Percentiles rank a stretch among this genome's conserved stretches.
Conservation (phyloP, 2,797 vertebrate species). For the Pseudochaenichthys georgianus region DNA sequence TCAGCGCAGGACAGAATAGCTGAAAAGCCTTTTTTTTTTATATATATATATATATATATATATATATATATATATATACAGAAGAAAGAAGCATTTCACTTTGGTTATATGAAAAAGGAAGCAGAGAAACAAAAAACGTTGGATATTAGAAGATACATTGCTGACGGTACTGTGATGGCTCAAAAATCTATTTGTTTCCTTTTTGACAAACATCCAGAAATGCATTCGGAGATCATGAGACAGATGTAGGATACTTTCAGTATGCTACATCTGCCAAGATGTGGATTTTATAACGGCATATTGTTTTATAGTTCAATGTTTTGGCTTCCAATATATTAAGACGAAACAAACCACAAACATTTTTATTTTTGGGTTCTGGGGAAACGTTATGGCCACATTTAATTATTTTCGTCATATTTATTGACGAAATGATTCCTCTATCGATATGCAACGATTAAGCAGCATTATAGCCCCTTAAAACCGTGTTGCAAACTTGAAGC, state of each 20-base stretch:
- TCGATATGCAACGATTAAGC: not conserved
- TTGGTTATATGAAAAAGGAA: constrained; percentile 40
- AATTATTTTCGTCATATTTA: not conserved
- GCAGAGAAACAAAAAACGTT: constrained; percentile 15
- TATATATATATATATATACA: constrained; percentile 53
- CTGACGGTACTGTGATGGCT: constrained; percentile 8
- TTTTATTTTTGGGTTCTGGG: not conserved
- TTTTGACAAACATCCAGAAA: not conserved
- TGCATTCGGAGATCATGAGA: not conserved
- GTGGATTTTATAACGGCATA: not conserved
- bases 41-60: too few species aligned
- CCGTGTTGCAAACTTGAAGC: not conserved
- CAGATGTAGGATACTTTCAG: not conserved
- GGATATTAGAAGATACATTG: constrained; percentile 22
- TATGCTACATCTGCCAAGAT: not conserved
- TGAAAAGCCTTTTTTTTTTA: constrained; percentile 34
- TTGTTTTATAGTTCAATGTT: not conserved
- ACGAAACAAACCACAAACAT: not conserved
- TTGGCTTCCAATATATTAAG: not conserved
- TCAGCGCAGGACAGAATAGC: constrained; percentile 60
- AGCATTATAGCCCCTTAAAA: not conserved
- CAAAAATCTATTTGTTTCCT: not conserved
- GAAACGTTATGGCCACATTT: not conserved
- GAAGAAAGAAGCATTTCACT: constrained; percentile 45
- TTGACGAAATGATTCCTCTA: not conserved